Percentiles rank a stretch among this genome's conserved stretches.
These are phyloP conservation scores for Amazona finschi DNA, from an alignment of 2,797 vertebrate species.

Conservation along the genomic window DNA sequence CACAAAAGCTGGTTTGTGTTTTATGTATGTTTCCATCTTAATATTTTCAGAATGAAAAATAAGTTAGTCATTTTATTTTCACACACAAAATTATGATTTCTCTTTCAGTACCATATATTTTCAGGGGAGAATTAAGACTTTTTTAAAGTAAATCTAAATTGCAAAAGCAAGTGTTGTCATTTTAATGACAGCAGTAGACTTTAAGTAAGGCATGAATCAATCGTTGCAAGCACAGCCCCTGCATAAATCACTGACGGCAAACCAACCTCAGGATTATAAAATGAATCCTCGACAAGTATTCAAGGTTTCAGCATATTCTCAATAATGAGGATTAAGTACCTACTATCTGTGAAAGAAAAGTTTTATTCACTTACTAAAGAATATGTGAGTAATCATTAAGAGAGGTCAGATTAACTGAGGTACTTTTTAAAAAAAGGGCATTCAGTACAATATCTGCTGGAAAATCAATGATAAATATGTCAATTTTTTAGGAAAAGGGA, in stretches of 20 bases:
- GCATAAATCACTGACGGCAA: constrained; percentile 67
- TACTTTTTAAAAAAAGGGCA: constrained; percentile 48
- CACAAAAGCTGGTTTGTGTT: neutral
- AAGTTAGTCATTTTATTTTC: constrained; percentile 54
- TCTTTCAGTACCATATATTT: constrained; percentile 32
- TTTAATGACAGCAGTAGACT: constrained; percentile 70
- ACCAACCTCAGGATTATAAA: constrained; percentile 71
- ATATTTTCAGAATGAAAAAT: constrained; percentile 33
- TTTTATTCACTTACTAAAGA: constrained; percentile 73
- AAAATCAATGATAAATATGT: constrained; percentile 68
- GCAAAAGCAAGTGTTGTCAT: constrained; percentile 59
- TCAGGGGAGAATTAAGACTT: neutral
- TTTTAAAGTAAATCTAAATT: constrained; percentile 58
- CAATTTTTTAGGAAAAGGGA: constrained; percentile 42
- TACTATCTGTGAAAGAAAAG: constrained; percentile 69
- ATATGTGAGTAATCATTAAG: constrained; percentile 69
- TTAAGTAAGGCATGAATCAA: constrained; percentile 75
- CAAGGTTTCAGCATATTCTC: constrained; percentile 71
- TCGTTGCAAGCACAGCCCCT: constrained; percentile 70
- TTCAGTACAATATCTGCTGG: constrained; percentile 54
- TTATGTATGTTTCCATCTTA: constrained; percentile 20
- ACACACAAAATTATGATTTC: constrained; percentile 29
- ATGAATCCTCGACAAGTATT: constrained; percentile 74
- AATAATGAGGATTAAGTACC: constrained; percentile 75
- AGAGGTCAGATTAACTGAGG: constrained; percentile 62